Evolutionary conservation across 1,140 invertebrate genomes (phyloP).

Genomic region (Aplysia californica): DNA sequence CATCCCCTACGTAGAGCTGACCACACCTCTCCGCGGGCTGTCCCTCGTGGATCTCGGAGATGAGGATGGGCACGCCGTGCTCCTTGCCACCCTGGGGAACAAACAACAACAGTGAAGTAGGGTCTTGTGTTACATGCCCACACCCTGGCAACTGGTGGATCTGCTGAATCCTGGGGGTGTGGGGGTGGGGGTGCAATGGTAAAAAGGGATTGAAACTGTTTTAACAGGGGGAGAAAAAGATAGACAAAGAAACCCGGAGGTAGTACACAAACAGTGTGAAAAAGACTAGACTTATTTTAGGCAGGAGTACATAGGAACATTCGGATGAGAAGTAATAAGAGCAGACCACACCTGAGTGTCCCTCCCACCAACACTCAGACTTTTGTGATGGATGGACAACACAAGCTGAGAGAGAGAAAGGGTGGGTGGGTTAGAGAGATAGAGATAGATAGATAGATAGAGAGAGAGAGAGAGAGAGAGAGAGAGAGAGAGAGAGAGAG

Average conservation of each 20-base stretch:
- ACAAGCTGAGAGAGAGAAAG: background rate
- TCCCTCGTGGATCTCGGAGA: constrained; percentile 84
- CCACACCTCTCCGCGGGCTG: constrained; percentile 79
- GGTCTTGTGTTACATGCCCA: too few relatives aligned
- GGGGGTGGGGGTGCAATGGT: too few relatives aligned
- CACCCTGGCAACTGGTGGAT: background rate
- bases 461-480: background rate
- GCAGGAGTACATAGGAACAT: too few relatives aligned
- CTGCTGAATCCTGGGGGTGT: background rate
- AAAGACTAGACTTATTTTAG: too few relatives aligned
- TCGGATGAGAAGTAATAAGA: too few relatives aligned
- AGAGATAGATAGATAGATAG: too few relatives aligned
- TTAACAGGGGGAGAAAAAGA: background rate
- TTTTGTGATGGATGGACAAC: too few relatives aligned
- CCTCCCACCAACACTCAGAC: too few relatives aligned
- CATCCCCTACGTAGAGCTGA: constrained; percentile 83
- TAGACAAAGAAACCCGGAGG: background rate
- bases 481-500: background rate
- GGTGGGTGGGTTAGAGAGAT: background rate
- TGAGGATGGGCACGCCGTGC: constrained; percentile 87
- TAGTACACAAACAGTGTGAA: background rate
- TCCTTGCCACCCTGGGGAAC: constrained; percentile 79
- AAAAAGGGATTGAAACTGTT: background rate
- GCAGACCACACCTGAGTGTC: too few relatives aligned
- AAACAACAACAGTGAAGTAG: too few relatives aligned